A percentile compares a stretch with the other conserved stretches of the same genome.
Evolutionary conservation across 2,888 invertebrate species (phyloP).

Genomic region (Camptogramma bilineatum): DNA sequence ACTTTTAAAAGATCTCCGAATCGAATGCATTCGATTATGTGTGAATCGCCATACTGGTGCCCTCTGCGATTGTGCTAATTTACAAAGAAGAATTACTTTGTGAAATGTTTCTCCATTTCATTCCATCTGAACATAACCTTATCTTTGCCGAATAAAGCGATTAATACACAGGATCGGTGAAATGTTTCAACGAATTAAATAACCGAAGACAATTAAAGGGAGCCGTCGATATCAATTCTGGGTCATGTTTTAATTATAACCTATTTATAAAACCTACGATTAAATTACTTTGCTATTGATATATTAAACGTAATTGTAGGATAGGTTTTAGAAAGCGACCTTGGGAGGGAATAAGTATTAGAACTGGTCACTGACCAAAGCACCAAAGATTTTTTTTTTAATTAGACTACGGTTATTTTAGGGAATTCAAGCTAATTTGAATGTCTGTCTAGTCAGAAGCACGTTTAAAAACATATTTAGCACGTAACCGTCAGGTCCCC

Average conservation of each 20-base stretch:
- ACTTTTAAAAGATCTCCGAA: too few relatives aligned
- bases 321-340: conserved; percentile 46
- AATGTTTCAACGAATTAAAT: conserved; percentile 58
- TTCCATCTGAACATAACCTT: conserved; percentile 27
- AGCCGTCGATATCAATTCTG: conserved; percentile 60
- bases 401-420: too few relatives aligned
- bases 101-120: neutral
- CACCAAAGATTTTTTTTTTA: neutral
- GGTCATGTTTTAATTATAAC: conserved; percentile 70
- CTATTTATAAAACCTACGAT: conserved; percentile 48
- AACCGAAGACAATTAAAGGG: conserved; percentile 65
- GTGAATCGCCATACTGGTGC: too few relatives aligned
- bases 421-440: too few relatives aligned
- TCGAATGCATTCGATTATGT: too few relatives aligned
- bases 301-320: conserved; percentile 67
- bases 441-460: too few relatives aligned
- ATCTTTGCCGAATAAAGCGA: conserved; percentile 65
- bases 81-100: neutral
- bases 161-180: conserved; percentile 62
- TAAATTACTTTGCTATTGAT: conserved; percentile 54
- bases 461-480: too few relatives aligned
- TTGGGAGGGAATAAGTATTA: neutral
- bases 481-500: too few relatives aligned
- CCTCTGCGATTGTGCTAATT: too few relatives aligned
- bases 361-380: neutral